These are phyloP conservation scores for Picus viridis DNA, from an alignment of 2,797 vertebrate species.

Conservation along the genomic window DNA sequence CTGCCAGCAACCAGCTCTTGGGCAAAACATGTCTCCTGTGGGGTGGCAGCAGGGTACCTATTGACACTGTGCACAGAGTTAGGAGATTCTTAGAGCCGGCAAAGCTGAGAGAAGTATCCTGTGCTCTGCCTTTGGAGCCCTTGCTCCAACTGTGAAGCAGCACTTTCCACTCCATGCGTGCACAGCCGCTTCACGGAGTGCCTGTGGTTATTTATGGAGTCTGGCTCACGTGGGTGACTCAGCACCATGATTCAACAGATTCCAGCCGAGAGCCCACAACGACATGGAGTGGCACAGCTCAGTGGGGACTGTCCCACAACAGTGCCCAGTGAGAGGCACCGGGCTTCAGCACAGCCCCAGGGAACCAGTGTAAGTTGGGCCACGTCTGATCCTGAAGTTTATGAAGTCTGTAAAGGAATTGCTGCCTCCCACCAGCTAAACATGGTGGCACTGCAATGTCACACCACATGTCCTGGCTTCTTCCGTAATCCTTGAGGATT, in stretches of 20 bases:
- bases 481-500: background rate
- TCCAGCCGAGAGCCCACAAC: background rate
- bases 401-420: background rate
- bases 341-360: fast-evolving
- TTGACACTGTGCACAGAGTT: fast-evolving
- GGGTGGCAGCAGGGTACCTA: background rate
- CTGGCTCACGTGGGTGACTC: background rate
- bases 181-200: fast-evolving
- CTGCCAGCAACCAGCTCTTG: background rate
- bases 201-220: background rate
- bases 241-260: background rate
- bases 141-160: background rate
- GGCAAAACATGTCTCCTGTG: fast-evolving
- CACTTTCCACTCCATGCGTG: fast-evolving
- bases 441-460: background rate
- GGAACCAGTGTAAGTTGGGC: background rate
- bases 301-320: fast-evolving
- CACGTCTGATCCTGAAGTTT: background rate
- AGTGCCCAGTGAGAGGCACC: fast-evolving
- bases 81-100: background rate
- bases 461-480: background rate
- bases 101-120: background rate
- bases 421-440: background rate
- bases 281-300: fast-evolving
- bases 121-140: background rate